Conservation (phyloP, 1,140 invertebrate genomes). For the Drosophila nannoptera region DNA sequence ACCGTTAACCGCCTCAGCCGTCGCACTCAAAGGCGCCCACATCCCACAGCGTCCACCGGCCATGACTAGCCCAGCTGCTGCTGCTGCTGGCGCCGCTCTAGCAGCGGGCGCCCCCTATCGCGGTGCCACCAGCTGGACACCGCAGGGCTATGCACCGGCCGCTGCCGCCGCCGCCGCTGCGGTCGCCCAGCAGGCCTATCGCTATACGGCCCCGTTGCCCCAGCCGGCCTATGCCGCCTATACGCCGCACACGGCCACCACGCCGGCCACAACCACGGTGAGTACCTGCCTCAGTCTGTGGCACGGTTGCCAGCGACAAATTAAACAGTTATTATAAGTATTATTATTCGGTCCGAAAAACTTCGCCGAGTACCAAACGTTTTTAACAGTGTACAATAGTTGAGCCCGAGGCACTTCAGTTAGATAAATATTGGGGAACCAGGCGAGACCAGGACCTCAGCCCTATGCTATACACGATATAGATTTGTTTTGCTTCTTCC, state of each 20-base stretch:
- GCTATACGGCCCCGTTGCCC: conserved; percentile 77
- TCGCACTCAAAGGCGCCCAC: conserved; percentile 69
- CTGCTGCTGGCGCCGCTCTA: conserved; percentile 69
- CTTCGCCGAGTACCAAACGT: too few species aligned
- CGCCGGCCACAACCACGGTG: conserved; percentile 77
- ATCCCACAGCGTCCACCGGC: conserved; percentile 69
- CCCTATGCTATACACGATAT: too few species aligned
- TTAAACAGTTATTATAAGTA: too few species aligned
- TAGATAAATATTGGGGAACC: too few species aligned
- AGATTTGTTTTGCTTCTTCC: too few species aligned
- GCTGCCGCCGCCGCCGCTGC: conserved; percentile 75
- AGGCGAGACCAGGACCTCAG: too few species aligned
- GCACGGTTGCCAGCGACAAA: too few species aligned
- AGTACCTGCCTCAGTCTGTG: too few species aligned
- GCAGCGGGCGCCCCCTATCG: conserved; percentile 77
- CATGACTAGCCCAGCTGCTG: conserved; percentile 79
- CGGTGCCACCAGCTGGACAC: conserved; percentile 77
- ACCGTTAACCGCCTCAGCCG: conserved; percentile 72
- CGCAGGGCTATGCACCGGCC: conserved; percentile 76
- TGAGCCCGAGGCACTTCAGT: too few species aligned
- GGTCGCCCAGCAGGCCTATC: conserved; percentile 76
- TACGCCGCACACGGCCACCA: conserved; percentile 77
- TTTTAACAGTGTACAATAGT: too few species aligned
- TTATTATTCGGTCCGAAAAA: too few species aligned
- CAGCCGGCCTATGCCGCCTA: conserved; percentile 78